Evolutionary conservation across 2,113 vertebrate genomes (phyloP).

Genomic region (Copsychus sechellarum): DNA sequence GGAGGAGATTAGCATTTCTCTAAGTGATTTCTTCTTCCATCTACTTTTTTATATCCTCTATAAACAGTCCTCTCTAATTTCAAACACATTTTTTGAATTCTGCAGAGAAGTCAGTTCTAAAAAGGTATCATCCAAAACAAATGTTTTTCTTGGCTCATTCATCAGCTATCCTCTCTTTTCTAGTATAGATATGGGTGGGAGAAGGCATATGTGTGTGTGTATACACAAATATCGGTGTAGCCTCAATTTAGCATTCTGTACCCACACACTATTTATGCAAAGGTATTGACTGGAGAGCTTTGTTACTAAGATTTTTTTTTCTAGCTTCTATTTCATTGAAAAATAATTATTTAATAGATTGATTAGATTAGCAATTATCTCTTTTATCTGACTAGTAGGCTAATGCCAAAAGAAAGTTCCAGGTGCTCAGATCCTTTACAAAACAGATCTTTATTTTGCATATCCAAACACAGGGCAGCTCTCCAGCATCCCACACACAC

Average conservation of each 20-base stretch:
- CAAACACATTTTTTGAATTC: constrained; percentile 63
- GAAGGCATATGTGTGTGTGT: not conserved
- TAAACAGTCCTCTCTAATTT: constrained; percentile 66
- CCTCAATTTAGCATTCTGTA: constrained; percentile 8
- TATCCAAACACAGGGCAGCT: constrained; percentile 12
- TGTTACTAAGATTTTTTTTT: not conserved
- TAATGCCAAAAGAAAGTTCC: constrained; percentile 28
- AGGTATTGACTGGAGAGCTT: not conserved
- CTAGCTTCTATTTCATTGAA: not conserved
- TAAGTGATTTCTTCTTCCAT: constrained; percentile 57
- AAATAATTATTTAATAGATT: constrained; percentile 22
- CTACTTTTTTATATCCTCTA: constrained; percentile 53
- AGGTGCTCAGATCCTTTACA: not conserved
- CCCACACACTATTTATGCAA: not conserved
- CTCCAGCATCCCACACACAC: not conserved
- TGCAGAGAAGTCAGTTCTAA: constrained; percentile 56
- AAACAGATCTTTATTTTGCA: constrained; percentile 32
- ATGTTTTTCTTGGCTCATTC: constrained; percentile 59
- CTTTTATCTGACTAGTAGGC: not conserved
- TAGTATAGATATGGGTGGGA: not conserved
- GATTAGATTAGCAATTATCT: constrained; percentile 19
- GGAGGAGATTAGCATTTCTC: constrained; percentile 58
- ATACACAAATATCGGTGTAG: not conserved
- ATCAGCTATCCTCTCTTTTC: constrained; percentile 26
- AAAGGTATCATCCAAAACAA: constrained; percentile 56